These are phyloP conservation scores for Synergus itoensis DNA, from an alignment of 2,888 invertebrate genomes.

Conservation along the genomic window DNA sequence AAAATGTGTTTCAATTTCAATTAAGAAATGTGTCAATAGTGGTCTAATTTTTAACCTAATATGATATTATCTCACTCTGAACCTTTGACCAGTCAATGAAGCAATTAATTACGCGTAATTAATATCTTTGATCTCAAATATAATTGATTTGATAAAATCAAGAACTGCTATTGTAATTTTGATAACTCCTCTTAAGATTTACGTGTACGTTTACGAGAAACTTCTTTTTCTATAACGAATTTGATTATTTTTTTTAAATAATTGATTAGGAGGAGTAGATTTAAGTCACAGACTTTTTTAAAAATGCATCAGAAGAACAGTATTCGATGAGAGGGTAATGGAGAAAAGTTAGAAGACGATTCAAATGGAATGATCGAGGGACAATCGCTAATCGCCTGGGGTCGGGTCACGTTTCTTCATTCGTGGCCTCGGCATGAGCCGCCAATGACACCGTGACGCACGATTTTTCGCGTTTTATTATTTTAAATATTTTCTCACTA, in stretches of 20 bases:
- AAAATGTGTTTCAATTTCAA: background rate
- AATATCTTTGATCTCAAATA: constrained; percentile 13
- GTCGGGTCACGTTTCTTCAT: constrained; percentile 65
- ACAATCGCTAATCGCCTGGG: constrained; percentile 61
- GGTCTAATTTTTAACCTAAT: constrained; percentile 5
- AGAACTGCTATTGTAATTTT: background rate
- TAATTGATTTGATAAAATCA: constrained; percentile 1
- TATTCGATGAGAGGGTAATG: background rate
- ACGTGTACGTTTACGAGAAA: background rate
- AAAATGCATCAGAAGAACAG: background rate
- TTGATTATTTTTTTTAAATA: background rate
- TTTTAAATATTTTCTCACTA: constrained; percentile 2
- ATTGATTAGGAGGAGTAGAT: background rate
- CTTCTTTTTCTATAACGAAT: background rate
- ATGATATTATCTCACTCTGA: constrained; percentile 7
- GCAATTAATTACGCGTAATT: constrained; percentile 25
- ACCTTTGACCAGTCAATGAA: constrained; percentile 36
- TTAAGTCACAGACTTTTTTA: background rate
- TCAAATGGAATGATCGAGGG: constrained; percentile 42
- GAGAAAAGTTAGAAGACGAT: background rate
- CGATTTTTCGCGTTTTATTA: background rate
- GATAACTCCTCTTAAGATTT: background rate
- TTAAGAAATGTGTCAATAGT: background rate
- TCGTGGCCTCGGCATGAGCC: constrained; percentile 55
- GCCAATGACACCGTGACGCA: constrained; percentile 35